These are phyloP conservation scores for Phasianus colchicus DNA, from an alignment of 2,113 vertebrate genomes.

Conservation along the genomic window DNA sequence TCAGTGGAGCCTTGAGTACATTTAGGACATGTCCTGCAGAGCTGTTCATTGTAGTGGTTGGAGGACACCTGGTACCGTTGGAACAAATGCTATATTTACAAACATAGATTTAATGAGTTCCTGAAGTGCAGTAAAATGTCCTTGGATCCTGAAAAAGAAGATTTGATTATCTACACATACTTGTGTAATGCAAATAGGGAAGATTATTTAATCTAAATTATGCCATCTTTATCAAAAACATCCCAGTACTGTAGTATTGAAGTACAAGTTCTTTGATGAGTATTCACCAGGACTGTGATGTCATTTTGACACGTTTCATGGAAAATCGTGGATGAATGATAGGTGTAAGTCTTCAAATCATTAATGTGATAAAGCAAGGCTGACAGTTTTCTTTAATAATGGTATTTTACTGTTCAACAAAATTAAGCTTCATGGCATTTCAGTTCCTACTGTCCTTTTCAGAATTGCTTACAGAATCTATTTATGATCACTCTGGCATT, in stretches of 20 bases:
- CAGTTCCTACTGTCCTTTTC: not conserved
- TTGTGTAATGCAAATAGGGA: constrained; percentile 51
- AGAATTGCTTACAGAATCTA: not conserved
- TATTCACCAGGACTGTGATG: constrained; percentile 12
- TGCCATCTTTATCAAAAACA: constrained; percentile 52
- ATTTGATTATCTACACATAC: constrained; percentile 44
- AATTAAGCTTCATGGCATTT: not conserved
- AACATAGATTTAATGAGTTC: constrained; percentile 76
- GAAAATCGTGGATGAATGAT: not conserved
- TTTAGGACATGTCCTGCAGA: constrained; percentile 50
- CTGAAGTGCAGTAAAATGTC: constrained; percentile 54
- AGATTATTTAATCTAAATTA: constrained; percentile 57
- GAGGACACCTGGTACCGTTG: constrained; percentile 68
- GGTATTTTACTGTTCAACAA: not conserved
- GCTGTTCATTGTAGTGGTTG: constrained; percentile 67
- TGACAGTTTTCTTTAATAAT: not conserved
- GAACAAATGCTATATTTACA: constrained; percentile 75
- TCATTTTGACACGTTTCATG: constrained; percentile 22
- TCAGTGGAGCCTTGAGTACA: constrained; percentile 63
- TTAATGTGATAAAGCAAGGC: not conserved
- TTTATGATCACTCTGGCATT: not conserved
- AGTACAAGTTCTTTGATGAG: constrained; percentile 55
- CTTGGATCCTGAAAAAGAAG: constrained; percentile 76
- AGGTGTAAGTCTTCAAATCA: not conserved
- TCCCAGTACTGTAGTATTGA: constrained; percentile 34